Percentiles rank a stretch among this genome's conserved stretches.
Evolutionary conservation across 2,888 invertebrate genomes (phyloP).

Genomic region (Oligia strigilis): DNA sequence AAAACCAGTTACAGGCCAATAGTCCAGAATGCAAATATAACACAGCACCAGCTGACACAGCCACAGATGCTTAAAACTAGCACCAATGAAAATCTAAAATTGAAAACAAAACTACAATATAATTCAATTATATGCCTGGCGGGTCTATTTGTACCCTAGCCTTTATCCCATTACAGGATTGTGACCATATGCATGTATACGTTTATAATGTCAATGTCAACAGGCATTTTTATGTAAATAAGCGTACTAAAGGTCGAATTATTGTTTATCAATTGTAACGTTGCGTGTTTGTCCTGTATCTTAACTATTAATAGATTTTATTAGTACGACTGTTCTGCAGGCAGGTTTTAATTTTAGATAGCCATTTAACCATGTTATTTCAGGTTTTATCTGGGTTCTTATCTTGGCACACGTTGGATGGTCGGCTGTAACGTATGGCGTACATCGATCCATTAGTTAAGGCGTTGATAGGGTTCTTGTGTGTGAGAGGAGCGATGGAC

Average conservation of each 20-base stretch:
- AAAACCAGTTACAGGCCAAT: slow-evolving; percentile 43
- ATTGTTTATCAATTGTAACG: slow-evolving; percentile 67
- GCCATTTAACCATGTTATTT: slow-evolving; percentile 39
- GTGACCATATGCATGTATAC: slow-evolving; percentile 23
- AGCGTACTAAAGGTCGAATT: slow-evolving; percentile 67
- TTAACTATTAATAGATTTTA: slow-evolving; percentile 55
- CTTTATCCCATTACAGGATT: slow-evolving; percentile 33
- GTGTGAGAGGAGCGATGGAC: slow-evolving; percentile 24
- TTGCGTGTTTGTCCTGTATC: slow-evolving; percentile 28
- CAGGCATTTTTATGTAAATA: slow-evolving; percentile 74
- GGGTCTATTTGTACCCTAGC: slow-evolving; percentile 27
- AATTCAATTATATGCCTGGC: slow-evolving; percentile 41
- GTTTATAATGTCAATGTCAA: slow-evolving; percentile 72
- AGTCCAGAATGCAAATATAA: slow-evolving; percentile 43
- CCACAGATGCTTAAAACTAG: slow-evolving; percentile 38
- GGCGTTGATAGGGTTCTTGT: slow-evolving; percentile 36
- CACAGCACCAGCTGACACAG: slow-evolving; percentile 37
- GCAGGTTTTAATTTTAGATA: slow-evolving; percentile 45
- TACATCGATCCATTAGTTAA: slow-evolving; percentile 41
- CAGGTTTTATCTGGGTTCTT: slow-evolving; percentile 43
- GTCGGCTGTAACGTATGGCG: slow-evolving; percentile 25
- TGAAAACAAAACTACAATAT: slow-evolving; percentile 30
- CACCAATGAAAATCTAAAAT: slow-evolving; percentile 56
- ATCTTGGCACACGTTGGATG: slow-evolving; percentile 35
- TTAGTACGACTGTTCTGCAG: slow-evolving; percentile 23